Base-by-base conservation (phyloP, 2,888 invertebrate genomes). In the Ommatoiulus sabulosus region DNA sequence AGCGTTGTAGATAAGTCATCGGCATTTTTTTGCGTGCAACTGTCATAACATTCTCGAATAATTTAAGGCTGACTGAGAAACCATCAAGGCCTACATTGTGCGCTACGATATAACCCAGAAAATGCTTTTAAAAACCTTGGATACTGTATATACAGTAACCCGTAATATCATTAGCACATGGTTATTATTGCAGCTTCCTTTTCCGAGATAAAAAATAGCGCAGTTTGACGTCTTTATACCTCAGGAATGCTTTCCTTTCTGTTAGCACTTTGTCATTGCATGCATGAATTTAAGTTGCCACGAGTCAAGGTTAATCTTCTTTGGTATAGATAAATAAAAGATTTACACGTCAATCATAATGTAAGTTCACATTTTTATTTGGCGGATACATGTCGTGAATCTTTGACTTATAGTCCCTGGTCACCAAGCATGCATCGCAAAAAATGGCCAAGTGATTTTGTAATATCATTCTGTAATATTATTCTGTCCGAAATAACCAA, bases 31-130 rank as follows among this genome's bases (percentile, higher is more conserved):
- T 80, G 35, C 12, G 80, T 43, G 35, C 7, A 80, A 24, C 80
- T 80, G 80, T 80, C 80, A 80, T 43, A 80, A 80, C 80, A 80
- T 80, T 80, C 80, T 8, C 35, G 35, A 80, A 80, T 80, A 80
- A 43, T 7, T 72, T 72, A 35, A 35, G 72, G 72, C 3, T 43
- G 80, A 43, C 80, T 15, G 80, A 80, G 15, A 15, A 80, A 80
- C 24, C 80, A 43, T 24, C 35, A 80, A 80, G 80, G 80, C 80
- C 15, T 3, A 35, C 72, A 72, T 72, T 72, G 24, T 24, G n/a
- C 80, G 35, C 5, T 3, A 80, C 35, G 35, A 80, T 80, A 80
- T 80, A 80, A 80, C 80, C 80, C 80, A 80, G 80, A n/a, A 35
- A 12, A 35, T 80, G 80, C 80, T 35, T 35, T 80, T 80, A 80